Evolutionary conservation across 2,113 vertebrate species (phyloP).

Genomic region (Panurus biarmicus): DNA sequence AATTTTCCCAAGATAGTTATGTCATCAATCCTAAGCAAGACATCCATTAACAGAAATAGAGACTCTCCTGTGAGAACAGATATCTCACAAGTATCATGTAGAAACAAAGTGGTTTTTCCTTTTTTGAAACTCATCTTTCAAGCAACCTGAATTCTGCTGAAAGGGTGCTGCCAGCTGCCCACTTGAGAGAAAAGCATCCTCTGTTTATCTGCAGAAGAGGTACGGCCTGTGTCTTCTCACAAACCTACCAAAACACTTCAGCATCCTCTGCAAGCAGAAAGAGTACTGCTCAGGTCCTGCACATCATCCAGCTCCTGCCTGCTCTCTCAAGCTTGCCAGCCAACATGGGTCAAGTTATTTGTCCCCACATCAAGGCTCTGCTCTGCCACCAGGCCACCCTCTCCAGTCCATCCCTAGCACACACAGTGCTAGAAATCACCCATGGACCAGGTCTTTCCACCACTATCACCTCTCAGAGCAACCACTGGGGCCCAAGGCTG

Average conservation of each 20-base stretch:
- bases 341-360: background rate
- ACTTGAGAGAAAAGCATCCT: background rate
- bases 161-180: background rate
- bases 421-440: background rate
- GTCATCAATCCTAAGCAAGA: conserved; percentile 9
- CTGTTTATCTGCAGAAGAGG: background rate
- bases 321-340: background rate
- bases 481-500: background rate
- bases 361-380: background rate
- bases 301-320: background rate
- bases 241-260: background rate
- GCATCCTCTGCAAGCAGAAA: background rate
- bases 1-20: conserved; percentile 11
- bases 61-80: background rate
- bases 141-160: background rate
- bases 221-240: background rate
- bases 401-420: background rate
- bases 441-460: background rate
- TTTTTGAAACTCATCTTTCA: background rate
- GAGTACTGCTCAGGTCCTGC: background rate
- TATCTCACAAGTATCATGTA: background rate
- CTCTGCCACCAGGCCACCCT: background rate
- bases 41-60: background rate
- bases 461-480: background rate
- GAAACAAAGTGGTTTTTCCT: background rate